Evolutionary conservation across 2,797 vertebrate species (phyloP).

Genomic region (Cynodonichthys magdalenae): DNA sequence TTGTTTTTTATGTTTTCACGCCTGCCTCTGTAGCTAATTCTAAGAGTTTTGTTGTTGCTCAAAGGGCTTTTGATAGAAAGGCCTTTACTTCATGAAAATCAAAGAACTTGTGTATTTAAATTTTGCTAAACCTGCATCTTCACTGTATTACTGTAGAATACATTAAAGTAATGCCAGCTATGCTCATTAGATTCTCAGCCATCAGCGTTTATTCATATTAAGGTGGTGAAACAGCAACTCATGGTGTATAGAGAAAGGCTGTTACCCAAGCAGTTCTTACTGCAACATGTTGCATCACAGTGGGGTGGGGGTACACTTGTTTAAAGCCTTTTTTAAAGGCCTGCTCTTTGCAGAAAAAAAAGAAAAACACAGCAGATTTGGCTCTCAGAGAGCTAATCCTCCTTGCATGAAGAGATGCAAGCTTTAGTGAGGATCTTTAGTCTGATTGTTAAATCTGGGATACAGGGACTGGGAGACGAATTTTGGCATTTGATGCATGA

Average conservation of each 20-base stretch:
- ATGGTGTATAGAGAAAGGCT: slow-evolving; percentile 65
- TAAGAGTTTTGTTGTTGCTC: slow-evolving; percentile 43
- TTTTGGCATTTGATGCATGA: slow-evolving; percentile 54
- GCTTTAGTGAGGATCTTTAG: slow-evolving; percentile 71
- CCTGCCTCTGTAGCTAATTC: slow-evolving; percentile 37
- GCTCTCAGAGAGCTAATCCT: slow-evolving; percentile 72
- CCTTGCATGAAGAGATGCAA: slow-evolving; percentile 67
- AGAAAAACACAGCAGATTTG: slow-evolving; percentile 60
- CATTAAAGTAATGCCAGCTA: slow-evolving; percentile 68
- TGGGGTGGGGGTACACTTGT: slow-evolving; percentile 66
- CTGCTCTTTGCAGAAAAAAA: slow-evolving; percentile 61
- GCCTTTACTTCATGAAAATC: slow-evolving; percentile 65
- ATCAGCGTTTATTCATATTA: slow-evolving; percentile 79
- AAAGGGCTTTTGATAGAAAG: slow-evolving; percentile 50
- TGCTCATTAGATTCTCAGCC: slow-evolving; percentile 62
- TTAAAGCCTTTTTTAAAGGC: slow-evolving; percentile 71
- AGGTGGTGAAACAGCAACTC: slow-evolving; percentile 73
- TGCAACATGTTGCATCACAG: slow-evolving; percentile 81
- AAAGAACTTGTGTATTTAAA: slow-evolving; percentile 49
- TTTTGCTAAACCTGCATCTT: slow-evolving; percentile 65
- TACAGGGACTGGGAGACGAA: slow-evolving; percentile 59
- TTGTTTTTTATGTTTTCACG: slow-evolving; percentile 37
- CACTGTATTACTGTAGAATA: slow-evolving; percentile 69
- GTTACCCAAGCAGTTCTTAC: slow-evolving; percentile 72
- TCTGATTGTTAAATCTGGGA: slow-evolving; percentile 72